These are phyloP conservation scores for Xylota segnis DNA, from an alignment of 2,888 invertebrate genomes.

Conservation along the genomic window DNA sequence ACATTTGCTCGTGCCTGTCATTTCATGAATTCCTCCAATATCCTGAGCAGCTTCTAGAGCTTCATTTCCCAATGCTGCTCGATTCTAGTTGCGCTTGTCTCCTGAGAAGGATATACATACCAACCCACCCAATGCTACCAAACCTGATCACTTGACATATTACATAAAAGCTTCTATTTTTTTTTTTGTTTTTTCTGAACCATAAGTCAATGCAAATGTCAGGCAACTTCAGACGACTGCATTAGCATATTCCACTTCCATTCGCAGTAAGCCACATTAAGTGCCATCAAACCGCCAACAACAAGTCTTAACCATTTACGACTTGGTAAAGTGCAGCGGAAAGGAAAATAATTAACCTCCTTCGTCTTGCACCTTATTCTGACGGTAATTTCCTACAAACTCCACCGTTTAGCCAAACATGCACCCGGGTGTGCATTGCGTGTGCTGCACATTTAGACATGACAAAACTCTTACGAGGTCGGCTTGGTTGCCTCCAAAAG, in stretches of 20 bases:
- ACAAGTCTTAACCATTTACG: not conserved
- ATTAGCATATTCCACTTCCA: conserved; percentile 8
- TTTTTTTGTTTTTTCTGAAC: too few species aligned
- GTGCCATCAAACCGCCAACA: not conserved
- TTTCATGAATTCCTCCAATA: too few species aligned
- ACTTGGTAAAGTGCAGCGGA: not conserved
- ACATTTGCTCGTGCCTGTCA: too few species aligned
- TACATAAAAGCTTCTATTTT: too few species aligned
- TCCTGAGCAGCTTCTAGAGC: too few species aligned
- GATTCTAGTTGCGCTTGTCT: too few species aligned
- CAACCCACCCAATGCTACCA: too few species aligned
- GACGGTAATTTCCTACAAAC: conserved; percentile 31
- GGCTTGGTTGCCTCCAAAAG: conserved; percentile 10
- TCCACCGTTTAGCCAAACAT: conserved; percentile 45
- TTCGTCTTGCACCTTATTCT: not conserved
- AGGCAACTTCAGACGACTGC: not conserved
- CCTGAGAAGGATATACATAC: too few species aligned
- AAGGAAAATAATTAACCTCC: conserved; percentile 31
- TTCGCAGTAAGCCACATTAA: conserved; percentile 3
- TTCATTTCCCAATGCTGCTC: too few species aligned
- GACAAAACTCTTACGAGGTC: conserved; percentile 57
- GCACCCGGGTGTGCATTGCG: conserved; percentile 36
- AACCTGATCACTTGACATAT: too few species aligned
- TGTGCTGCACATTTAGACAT: conserved; percentile 41
- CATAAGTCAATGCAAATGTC: conserved; percentile 3